These are phyloP conservation scores for Montipora cactus DNA, from an alignment of 64 coral and sea anemone species.

Conservation along the genomic window DNA sequence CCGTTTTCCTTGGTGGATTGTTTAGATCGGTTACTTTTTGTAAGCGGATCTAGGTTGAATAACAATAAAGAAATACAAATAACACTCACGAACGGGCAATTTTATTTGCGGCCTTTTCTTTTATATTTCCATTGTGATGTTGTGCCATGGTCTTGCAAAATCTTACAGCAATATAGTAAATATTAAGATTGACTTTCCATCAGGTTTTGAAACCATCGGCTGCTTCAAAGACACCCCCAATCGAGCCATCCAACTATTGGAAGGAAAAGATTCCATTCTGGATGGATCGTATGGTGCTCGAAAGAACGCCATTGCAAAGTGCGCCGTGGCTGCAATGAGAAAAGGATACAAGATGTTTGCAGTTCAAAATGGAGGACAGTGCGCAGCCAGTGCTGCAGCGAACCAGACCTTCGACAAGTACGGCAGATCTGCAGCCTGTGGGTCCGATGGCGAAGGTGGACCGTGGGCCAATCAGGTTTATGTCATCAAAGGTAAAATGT, in stretches of 20 bases:
- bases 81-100: too few relatives aligned
- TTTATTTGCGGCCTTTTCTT: too few relatives aligned
- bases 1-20: too few relatives aligned
- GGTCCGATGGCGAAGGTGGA: constrained; percentile 54
- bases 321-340: not conserved
- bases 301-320: not conserved
- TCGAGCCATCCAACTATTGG: not conserved
- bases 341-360: not conserved
- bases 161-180: too few relatives aligned
- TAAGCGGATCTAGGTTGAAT: too few relatives aligned
- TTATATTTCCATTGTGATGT: too few relatives aligned
- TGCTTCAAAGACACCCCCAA: too few relatives aligned
- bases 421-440: constrained; percentile 20
- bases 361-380: not conserved
- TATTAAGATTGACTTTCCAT: too few relatives aligned
- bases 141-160: too few relatives aligned
- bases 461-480: constrained; percentile 67
- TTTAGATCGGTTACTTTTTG: too few relatives aligned
- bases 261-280: constrained; percentile 10
- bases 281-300: constrained; percentile 35
- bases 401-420: constrained; percentile 41
- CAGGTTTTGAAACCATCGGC: too few relatives aligned
- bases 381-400: constrained; percentile 39
- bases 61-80: too few relatives aligned
- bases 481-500: constrained; percentile 1